Conservation (phyloP, 2,888 invertebrate species). For the Coremacera marginata region DNA sequence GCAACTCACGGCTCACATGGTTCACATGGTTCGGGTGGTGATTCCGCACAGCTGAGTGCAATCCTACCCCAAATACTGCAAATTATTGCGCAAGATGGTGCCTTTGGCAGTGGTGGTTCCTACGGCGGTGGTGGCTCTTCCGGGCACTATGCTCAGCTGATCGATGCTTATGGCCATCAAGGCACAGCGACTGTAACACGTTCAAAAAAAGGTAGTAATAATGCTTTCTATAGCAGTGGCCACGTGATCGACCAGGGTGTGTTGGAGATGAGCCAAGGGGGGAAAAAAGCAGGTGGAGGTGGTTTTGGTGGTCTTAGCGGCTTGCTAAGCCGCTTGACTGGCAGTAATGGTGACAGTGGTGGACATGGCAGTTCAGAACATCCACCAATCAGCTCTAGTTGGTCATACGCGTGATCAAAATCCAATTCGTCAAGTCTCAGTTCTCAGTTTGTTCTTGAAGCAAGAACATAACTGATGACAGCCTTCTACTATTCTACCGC, state of each 20-base stretch:
- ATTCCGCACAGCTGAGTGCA: constrained; percentile 50
- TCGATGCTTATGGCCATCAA: constrained; percentile 54
- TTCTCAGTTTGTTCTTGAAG: neutral
- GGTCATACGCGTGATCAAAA: neutral
- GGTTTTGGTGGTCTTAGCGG: constrained; percentile 19
- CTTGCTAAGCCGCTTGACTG: neutral
- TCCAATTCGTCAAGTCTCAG: neutral
- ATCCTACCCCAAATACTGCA: constrained; percentile 62
- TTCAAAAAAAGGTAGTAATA: constrained; percentile 51
- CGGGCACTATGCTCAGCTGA: constrained; percentile 50
- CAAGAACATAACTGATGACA: neutral
- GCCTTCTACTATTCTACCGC: neutral
- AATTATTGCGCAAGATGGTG: constrained; percentile 56
- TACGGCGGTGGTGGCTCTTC: constrained; percentile 38
- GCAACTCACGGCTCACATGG: constrained; percentile 36
- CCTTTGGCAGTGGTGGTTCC: constrained; percentile 38
- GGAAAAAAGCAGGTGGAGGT: constrained; percentile 7
- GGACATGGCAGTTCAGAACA: constrained; percentile 17
- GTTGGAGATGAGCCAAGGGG: constrained; percentile 54
- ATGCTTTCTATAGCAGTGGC: constrained; percentile 55
- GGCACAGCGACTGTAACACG: constrained; percentile 56
- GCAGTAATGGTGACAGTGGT: neutral
- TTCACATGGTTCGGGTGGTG: constrained; percentile 43
- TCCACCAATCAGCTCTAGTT: constrained; percentile 17
- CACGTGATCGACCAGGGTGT: constrained; percentile 60